A percentile compares a stretch with the other conserved stretches of the same genome.
These are phyloP conservation scores for Electrophaes corylata DNA, from an alignment of 2,888 invertebrate species.

Conservation along the genomic window DNA sequence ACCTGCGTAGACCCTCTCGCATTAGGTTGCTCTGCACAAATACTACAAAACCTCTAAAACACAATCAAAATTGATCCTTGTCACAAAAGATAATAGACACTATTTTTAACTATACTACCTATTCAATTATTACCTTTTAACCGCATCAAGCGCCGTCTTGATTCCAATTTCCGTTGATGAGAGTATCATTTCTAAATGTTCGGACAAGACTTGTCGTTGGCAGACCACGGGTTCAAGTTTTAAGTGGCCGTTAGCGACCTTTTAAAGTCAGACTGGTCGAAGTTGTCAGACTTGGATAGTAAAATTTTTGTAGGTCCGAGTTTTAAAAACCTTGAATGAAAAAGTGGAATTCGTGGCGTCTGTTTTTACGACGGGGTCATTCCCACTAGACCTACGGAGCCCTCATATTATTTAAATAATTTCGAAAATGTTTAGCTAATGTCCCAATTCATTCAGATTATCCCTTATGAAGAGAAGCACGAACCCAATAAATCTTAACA, in stretches of 20 bases:
- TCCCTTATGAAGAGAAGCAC: slow-evolving; percentile 16
- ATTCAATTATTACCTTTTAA: too few species aligned
- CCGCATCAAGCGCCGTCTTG: background rate
- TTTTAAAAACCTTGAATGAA: too few species aligned
- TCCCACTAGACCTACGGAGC: background rate
- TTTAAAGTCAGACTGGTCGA: background rate
- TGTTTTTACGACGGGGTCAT: too few species aligned
- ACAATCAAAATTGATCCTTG: background rate
- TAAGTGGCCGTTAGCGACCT: slow-evolving; percentile 9
- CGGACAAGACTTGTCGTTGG: background rate
- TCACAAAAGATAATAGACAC: background rate
- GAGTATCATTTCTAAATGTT: slow-evolving; percentile 10
- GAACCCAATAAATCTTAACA: slow-evolving; percentile 34
- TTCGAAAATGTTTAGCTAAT: slow-evolving; percentile 14
- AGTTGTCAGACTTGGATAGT: background rate
- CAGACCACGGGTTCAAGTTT: slow-evolving; percentile 9
- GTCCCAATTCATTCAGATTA: slow-evolving; percentile 17
- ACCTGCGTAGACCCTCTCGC: background rate
- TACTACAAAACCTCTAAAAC: background rate
- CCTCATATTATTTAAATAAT: background rate
- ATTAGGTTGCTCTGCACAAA: background rate
- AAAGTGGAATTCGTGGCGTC: too few species aligned
- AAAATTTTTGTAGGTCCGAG: background rate
- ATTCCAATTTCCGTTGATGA: slow-evolving; percentile 13
- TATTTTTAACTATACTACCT: background rate